phyloP scores from a whole-genome alignment of 2,888 invertebrate genomes.

The Cyrtodaria siliqua region DNA sequence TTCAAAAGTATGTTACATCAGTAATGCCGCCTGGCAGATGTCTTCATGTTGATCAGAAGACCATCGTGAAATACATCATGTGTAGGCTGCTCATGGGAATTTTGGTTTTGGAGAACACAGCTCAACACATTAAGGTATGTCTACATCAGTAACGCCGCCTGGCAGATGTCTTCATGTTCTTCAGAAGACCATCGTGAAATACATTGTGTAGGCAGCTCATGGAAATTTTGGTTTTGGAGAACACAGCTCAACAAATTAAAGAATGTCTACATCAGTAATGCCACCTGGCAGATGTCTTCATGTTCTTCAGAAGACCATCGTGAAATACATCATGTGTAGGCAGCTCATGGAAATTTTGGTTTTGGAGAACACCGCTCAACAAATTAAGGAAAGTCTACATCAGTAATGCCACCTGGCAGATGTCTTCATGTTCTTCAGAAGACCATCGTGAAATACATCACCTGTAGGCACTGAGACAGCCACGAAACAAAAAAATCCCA shows the following conservation, averaged over 20 bases:
- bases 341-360: too few species aligned
- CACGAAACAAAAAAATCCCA: too few species aligned
- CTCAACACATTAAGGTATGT: too few species aligned
- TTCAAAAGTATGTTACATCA: too few species aligned
- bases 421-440: slow-evolving; percentile 38
- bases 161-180: slow-evolving; percentile 31
- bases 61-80: slow-evolving; percentile 43
- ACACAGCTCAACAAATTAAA: not conserved
- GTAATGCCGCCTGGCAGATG: slow-evolving; percentile 32
- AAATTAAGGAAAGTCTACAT: too few species aligned
- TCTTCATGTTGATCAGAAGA: slow-evolving; percentile 31
- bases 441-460: slow-evolving; percentile 46
- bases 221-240: too few species aligned
- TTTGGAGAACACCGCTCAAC: too few species aligned
- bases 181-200: slow-evolving; percentile 47
- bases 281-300: slow-evolving; percentile 29
- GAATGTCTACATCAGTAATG: slow-evolving; percentile 31
- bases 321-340: slow-evolving; percentile 36
- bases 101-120: too few species aligned
- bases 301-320: slow-evolving; percentile 40
- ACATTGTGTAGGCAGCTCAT: slow-evolving; percentile 33
- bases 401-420: slow-evolving; percentile 34
- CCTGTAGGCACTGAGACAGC: too few species aligned
- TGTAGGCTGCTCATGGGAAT: slow-evolving; percentile 14
- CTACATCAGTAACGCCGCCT: slow-evolving; percentile 26